Percentiles rank a stretch among this genome's conserved stretches.
phyloP scores from a whole-genome alignment of 2,797 vertebrate species.

The Zalophus californianus region DNA sequence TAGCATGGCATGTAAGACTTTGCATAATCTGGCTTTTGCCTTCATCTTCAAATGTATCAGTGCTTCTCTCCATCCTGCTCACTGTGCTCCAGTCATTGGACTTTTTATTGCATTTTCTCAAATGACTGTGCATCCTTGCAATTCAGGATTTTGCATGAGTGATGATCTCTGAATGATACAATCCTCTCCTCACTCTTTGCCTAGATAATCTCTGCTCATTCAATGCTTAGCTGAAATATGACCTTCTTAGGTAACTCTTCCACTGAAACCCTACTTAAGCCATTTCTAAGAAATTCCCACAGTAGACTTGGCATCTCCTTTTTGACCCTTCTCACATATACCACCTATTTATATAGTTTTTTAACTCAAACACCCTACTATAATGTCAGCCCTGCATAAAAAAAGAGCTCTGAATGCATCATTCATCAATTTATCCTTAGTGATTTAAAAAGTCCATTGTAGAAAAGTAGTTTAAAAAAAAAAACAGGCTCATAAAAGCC shows the following conservation, averaged over 20 bases:
- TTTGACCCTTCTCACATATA: background rate
- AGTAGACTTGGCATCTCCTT: background rate
- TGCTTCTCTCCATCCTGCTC: background rate
- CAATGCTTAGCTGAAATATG: background rate
- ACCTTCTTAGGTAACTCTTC: background rate
- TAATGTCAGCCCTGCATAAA: background rate
- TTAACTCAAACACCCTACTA: background rate
- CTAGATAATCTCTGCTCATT: background rate
- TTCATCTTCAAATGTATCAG: background rate
- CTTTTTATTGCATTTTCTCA: background rate
- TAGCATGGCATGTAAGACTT: background rate
- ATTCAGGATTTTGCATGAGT: background rate
- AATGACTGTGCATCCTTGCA: background rate
- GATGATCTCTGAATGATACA: background rate
- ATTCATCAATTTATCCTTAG: background rate
- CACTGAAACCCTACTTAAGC: background rate
- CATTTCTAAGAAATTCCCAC: background rate
- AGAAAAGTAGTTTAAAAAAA: background rate
- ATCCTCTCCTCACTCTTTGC: rapidly evolving
- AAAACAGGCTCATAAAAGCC: background rate
- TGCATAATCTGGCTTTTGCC: background rate
- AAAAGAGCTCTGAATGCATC: background rate
- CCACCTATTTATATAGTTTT: background rate
- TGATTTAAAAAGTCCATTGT: background rate
- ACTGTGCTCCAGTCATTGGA: background rate